Evolutionary conservation across 2,797 vertebrate genomes (phyloP).

Genomic region (Coracias cyanogaster): DNA sequence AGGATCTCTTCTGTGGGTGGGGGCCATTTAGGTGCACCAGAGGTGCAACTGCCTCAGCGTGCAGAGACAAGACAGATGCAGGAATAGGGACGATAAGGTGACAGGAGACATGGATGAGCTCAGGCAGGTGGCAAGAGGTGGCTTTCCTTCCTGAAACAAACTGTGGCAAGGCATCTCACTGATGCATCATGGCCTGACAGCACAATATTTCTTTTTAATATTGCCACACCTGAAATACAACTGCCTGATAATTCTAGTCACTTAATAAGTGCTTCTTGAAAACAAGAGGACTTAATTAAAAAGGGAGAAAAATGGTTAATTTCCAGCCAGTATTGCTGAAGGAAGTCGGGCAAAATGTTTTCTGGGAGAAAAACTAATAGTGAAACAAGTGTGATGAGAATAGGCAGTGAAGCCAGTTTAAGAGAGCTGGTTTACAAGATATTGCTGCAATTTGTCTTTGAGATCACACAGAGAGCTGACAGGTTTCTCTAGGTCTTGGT

Average conservation of each 20-base stretch:
- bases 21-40: neutral
- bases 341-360: neutral
- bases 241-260: neutral
- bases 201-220: neutral
- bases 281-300: neutral
- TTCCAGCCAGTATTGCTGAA: neutral
- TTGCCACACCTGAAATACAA: neutral
- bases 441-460: slow-evolving; percentile 63
- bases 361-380: slow-evolving; percentile 15
- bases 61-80: neutral
- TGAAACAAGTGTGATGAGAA: slow-evolving; percentile 11
- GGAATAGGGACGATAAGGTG: neutral
- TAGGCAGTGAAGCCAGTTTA: slow-evolving; percentile 46
- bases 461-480: slow-evolving; percentile 68
- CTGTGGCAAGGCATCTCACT: neutral
- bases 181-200: neutral
- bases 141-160: neutral
- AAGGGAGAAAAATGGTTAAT: neutral
- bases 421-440: slow-evolving; percentile 46
- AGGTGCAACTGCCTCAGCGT: neutral
- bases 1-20: neutral
- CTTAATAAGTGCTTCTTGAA: neutral
- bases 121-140: neutral
- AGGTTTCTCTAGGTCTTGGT: slow-evolving; percentile 62
- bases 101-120: neutral